A percentile compares a stretch with the other conserved stretches of the same genome.
phyloP scores from a whole-genome alignment of 2,113 vertebrate species.

The Odobenus rosmarus region DNA sequence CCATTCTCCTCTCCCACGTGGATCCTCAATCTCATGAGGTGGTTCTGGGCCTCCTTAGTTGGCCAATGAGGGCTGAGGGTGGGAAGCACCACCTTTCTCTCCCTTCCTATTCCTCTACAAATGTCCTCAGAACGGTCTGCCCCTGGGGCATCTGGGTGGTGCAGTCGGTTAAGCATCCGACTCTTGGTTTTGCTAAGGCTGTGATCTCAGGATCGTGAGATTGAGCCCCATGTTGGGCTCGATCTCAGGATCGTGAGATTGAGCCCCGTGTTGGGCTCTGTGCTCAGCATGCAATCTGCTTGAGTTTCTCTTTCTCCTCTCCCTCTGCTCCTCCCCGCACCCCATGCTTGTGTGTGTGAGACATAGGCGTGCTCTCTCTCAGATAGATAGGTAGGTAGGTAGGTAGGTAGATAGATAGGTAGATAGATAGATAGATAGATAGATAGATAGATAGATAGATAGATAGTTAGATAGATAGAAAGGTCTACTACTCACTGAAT shows the following conservation, averaged over 20 bases:
- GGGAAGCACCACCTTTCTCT: not conserved
- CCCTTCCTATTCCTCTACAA: not conserved
- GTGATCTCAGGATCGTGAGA: not conserved
- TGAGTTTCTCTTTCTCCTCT: not conserved
- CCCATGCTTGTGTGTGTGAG: not conserved
- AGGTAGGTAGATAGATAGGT: not conserved
- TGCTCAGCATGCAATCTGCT: not conserved
- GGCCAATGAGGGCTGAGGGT: not conserved
- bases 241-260: not conserved
- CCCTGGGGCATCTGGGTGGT: not conserved
- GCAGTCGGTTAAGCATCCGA: not conserved
- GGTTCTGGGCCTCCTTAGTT: not conserved
- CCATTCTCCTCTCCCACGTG: not conserved
- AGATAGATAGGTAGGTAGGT: not conserved
- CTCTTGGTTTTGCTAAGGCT: not conserved
- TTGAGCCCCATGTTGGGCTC: fast-evolving
- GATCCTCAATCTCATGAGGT: not conserved
- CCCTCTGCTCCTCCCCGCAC: not conserved
- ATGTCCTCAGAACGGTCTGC: not conserved
- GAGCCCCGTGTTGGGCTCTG: not conserved
- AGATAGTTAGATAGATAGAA: not conserved
- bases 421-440: not conserved
- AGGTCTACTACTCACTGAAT: not conserved
- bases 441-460: not conserved
- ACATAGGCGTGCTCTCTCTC: not conserved